Base-by-base conservation (phyloP, 2,113 vertebrate species). In the Phrynocephalus versicolor region DNA sequence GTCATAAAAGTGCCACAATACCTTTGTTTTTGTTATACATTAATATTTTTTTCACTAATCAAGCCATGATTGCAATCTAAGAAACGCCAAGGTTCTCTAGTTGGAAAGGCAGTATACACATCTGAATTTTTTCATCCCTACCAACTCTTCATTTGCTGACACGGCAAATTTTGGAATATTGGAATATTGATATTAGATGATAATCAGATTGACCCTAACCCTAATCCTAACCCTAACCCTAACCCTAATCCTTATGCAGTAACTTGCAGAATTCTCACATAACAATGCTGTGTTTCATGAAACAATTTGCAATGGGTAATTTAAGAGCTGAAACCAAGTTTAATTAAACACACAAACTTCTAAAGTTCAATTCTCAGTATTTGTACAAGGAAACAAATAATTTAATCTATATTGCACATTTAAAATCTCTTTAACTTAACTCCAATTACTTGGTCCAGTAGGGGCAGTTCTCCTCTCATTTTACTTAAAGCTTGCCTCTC, bases 401-500 rank as follows among this genome's bases (percentile, higher is more conserved):
- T 78, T 70, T 41, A 85, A 70, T 85, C 19, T 58, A 27, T 78
- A 70, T 70, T 64, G 58, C 64, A 41, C 33, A 85, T 70, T 77
- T 70, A 45, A 60, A 77, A 77, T 77, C 33, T 37, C 62, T 84
- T 57, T 45, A 69, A 25, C 35, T 16, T 33, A 70, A 16, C 27
- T 78, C 64, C 74, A 70, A 55, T 58, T 78, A 78, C 70, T 78
- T 85, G 75, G 82, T 72, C 67, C 15, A 1, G 69, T 25, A 33
- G 21, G 79, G 0, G 15, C 51, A 25, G 23, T 70, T 77, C 83
- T 1, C 0, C 64, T 87, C 33, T 5, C 1, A 12, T 76, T 41
- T 85, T 85, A 70, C 57, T 87, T 55, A 62, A 88, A 33, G 33
- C 84, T 94, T 14, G 81, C 85, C 84, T 33, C 30, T 1, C 39